phyloP scores from a whole-genome alignment of 2,797 vertebrate genomes.

The Muscicapa striata region DNA sequence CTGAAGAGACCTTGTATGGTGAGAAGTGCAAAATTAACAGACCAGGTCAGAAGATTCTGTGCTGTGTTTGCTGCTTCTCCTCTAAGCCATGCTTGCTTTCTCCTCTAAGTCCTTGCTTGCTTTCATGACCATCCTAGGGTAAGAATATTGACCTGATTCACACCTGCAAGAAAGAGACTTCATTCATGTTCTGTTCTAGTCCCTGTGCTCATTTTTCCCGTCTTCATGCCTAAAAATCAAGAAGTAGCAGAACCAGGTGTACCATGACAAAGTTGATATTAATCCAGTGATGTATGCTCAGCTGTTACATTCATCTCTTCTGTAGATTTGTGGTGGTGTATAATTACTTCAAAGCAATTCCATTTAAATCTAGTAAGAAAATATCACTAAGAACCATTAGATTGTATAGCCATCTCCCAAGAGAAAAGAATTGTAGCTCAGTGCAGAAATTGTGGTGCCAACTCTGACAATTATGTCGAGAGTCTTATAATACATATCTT shows the following conservation, averaged over 20 bases:
- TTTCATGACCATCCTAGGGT: not conserved
- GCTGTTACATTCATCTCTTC: not conserved
- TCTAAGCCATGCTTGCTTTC: not conserved
- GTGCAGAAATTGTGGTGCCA: not conserved
- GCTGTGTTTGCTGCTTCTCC: not conserved
- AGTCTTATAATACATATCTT: not conserved
- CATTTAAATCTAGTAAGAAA: slow-evolving; percentile 6
- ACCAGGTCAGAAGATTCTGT: not conserved
- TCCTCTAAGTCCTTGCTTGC: not conserved
- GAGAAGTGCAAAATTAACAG: not conserved
- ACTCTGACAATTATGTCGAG: not conserved
- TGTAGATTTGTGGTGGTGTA: not conserved
- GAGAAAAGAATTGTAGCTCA: not conserved
- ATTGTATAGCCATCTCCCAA: not conserved
- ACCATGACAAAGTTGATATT: not conserved
- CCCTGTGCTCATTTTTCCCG: not conserved
- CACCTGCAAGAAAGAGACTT: not conserved
- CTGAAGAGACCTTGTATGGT: not conserved
- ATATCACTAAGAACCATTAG: not conserved
- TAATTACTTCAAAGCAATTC: slow-evolving; percentile 8
- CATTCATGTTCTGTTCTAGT: not conserved
- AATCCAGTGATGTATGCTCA: not conserved
- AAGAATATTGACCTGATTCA: not conserved
- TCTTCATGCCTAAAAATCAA: not conserved
- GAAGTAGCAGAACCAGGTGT: not conserved